A percentile compares a stretch with the other conserved stretches of the same genome.
Conservation (phyloP, 2,888 invertebrate genomes). For the Campoletis raptor region DNA sequence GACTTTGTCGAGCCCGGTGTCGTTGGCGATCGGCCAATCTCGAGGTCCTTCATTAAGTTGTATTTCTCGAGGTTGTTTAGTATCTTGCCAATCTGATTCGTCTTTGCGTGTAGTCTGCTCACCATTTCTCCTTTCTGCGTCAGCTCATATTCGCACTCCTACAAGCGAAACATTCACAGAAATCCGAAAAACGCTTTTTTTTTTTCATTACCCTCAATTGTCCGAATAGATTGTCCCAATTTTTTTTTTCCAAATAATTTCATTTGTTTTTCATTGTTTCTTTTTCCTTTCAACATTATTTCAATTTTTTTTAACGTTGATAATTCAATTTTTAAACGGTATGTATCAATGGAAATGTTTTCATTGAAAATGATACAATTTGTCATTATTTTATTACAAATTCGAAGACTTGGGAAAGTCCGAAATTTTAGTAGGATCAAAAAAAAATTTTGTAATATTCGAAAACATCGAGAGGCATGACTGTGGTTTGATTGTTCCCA, state of each 20-base stretch:
- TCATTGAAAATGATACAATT: background rate
- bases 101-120: constrained; percentile 97
- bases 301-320: background rate
- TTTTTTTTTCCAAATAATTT: background rate
- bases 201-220: background rate
- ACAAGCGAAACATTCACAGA: constrained; percentile 83
- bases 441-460: background rate
- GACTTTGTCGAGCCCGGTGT: constrained; percentile 80
- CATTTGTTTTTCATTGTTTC: background rate
- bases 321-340: background rate
- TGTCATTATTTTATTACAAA: background rate
- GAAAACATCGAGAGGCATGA: background rate
- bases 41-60: constrained; percentile 89
- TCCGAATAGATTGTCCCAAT: background rate
- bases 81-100: constrained; percentile 97
- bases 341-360: background rate
- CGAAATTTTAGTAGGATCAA: background rate
- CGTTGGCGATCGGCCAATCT: constrained; percentile 85
- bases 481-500: background rate
- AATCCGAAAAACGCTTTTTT: constrained; percentile 53
- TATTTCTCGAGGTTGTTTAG: constrained; percentile 96
- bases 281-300: background rate
- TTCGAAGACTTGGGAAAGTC: background rate
- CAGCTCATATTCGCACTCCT: constrained; percentile 98
- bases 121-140: constrained; percentile 99